Percentiles rank a stretch among this genome's conserved stretches.
Evolutionary conservation across 2,888 invertebrate species (phyloP).

Genomic region (Ichneumoninae sp.): DNA sequence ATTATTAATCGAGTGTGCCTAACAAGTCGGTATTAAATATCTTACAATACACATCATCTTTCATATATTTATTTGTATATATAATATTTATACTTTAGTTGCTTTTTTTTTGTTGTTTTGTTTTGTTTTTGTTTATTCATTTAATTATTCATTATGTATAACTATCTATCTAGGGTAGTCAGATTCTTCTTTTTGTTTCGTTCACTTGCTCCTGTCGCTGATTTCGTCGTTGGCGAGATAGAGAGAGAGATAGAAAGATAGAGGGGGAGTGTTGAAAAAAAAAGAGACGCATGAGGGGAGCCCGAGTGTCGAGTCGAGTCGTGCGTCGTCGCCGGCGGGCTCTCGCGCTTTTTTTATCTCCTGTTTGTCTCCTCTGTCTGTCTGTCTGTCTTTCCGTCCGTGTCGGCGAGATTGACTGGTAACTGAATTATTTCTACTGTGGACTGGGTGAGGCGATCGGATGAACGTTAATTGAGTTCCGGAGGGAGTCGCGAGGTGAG

Average conservation of each 20-base stretch:
- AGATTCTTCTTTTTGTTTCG: constrained; percentile 77
- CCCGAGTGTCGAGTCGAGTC: constrained; percentile 68
- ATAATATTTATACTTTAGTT: constrained; percentile 77
- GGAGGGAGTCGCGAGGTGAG: constrained; percentile 66
- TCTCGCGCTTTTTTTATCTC: constrained; percentile 22
- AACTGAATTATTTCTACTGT: constrained; percentile 65
- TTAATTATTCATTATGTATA: constrained; percentile 76
- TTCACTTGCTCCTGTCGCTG: constrained; percentile 73
- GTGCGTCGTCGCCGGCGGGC: constrained; percentile 80
- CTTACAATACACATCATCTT: constrained; percentile 82
- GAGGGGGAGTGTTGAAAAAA: constrained; percentile 16
- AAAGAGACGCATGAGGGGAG: constrained; percentile 51
- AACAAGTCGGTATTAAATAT: constrained; percentile 82
- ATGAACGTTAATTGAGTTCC: constrained; percentile 68
- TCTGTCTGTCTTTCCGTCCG: constrained; percentile 74
- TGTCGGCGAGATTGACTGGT: constrained; percentile 80
- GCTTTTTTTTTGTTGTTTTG: constrained; percentile 59
- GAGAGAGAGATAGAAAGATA: constrained; percentile 62
- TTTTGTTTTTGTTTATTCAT: constrained; percentile 69
- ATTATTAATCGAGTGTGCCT: constrained; percentile 77
- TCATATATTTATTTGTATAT: constrained; percentile 77
- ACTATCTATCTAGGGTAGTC: constrained; percentile 81
- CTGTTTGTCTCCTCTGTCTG: constrained; percentile 45
- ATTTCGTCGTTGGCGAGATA: constrained; percentile 72
- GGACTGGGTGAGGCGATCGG: constrained; percentile 63